Evolutionary conservation across 1,140 invertebrate species (phyloP).

Genomic region (Drosophila repleta): DNA sequence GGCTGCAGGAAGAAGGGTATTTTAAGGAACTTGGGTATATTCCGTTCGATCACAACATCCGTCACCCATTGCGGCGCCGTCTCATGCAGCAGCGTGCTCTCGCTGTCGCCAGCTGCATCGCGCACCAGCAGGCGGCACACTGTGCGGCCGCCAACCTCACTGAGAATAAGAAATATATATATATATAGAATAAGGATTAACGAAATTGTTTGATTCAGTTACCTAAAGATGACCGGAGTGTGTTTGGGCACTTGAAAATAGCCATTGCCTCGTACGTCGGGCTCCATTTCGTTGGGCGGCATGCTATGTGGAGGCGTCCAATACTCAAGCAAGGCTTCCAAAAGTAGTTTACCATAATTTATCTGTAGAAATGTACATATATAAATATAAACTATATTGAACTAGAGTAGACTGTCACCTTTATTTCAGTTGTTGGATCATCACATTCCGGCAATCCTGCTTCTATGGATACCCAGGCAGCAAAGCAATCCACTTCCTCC

Average conservation of each 20-base stretch:
- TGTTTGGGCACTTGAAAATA: slow-evolving; percentile 97
- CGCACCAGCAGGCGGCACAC: slow-evolving; percentile 91
- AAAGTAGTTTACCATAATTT: slow-evolving; percentile 97
- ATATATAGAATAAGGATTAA: background rate
- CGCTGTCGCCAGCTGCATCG: slow-evolving; percentile 97
- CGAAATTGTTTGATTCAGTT: background rate
- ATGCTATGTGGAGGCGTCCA: slow-evolving; percentile 91
- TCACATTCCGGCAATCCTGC: slow-evolving; percentile 89
- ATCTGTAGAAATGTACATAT: slow-evolving; percentile 86
- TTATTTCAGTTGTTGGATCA: slow-evolving; percentile 91
- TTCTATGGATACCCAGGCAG: slow-evolving; percentile 99
- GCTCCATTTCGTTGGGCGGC: slow-evolving; percentile 87
- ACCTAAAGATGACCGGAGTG: slow-evolving; percentile 98
- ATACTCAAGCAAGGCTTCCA: slow-evolving; percentile 97
- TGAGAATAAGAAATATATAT: slow-evolving; percentile 76
- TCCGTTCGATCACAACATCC: slow-evolving; percentile 97
- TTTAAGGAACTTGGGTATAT: slow-evolving; percentile 98
- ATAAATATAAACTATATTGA: background rate
- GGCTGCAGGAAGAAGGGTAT: slow-evolving; percentile 98
- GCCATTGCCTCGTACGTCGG: slow-evolving; percentile 89
- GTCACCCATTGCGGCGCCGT: slow-evolving; percentile 98
- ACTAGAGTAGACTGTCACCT: slow-evolving; percentile 83
- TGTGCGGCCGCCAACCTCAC: slow-evolving; percentile 97
- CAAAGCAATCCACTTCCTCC: slow-evolving; percentile 99
- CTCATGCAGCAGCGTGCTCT: slow-evolving; percentile 96